Percentiles rank a stretch among this genome's conserved stretches.
These are phyloP conservation scores for Sesamia nonagrioides DNA, from an alignment of 1,140 invertebrate species.

Conservation along the genomic window DNA sequence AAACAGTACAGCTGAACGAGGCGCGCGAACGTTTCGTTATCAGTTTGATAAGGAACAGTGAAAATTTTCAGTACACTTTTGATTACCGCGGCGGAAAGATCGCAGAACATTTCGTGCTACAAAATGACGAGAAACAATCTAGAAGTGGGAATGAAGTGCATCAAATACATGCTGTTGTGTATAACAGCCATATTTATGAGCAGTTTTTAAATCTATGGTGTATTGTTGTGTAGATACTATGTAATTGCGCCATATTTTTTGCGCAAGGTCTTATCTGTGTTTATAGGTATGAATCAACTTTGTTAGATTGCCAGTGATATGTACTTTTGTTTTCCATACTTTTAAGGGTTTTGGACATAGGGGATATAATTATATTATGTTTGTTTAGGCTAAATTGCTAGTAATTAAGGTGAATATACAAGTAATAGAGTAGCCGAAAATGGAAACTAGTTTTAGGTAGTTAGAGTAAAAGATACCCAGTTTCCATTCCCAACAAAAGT, in stretches of 20 bases:
- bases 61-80: slow-evolving; percentile 24
- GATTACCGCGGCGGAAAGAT: slow-evolving; percentile 19
- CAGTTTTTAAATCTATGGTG: slow-evolving; percentile 81
- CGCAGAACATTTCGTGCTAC: slow-evolving; percentile 36
- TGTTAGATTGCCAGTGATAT: background rate
- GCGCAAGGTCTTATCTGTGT: slow-evolving; percentile 29
- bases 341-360: background rate
- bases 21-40: slow-evolving; percentile 66
- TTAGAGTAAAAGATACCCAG: no score
- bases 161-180: slow-evolving; percentile 94
- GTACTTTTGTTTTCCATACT: background rate
- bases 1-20: slow-evolving; percentile 39
- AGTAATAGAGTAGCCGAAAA: background rate
- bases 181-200: slow-evolving; percentile 96
- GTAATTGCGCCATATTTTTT: slow-evolving; percentile 37
- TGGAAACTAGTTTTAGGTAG: background rate
- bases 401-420: background rate
- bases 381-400: background rate
- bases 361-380: background rate
- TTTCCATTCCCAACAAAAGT: no score
- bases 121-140: slow-evolving; percentile 88
- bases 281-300: background rate
- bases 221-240: background rate
- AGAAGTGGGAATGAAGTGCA: slow-evolving; percentile 92
- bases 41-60: slow-evolving; percentile 62